These are phyloP conservation scores for Micropterix aruncella DNA, from an alignment of 2,888 invertebrate genomes.

Conservation along the genomic window DNA sequence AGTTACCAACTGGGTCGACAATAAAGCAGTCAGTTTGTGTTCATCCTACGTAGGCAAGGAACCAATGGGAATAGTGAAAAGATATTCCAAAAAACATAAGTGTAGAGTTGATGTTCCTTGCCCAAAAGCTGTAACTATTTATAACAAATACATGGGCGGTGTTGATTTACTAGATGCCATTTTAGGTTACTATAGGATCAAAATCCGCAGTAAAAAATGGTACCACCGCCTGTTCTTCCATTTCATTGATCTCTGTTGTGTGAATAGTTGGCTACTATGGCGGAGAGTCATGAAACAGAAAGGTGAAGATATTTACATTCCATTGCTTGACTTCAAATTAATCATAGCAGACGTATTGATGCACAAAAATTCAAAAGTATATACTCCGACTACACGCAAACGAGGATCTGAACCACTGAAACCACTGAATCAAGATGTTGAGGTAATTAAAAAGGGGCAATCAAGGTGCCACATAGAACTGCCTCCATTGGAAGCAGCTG, in stretches of 20 bases:
- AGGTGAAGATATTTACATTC: slow-evolving; percentile 9
- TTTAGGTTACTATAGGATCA: slow-evolving; percentile 15
- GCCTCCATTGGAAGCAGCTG: not conserved
- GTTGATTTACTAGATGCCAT: slow-evolving; percentile 13
- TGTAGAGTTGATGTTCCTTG: slow-evolving; percentile 11
- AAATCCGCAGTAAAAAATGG: slow-evolving; percentile 15
- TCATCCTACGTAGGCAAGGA: slow-evolving; percentile 14
- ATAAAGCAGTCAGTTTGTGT: slow-evolving; percentile 13
- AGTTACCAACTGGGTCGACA: slow-evolving; percentile 13
- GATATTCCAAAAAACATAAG: slow-evolving; percentile 12
- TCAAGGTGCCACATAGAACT: not conserved
- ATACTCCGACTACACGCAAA: not conserved
- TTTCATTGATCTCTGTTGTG: slow-evolving; percentile 12
- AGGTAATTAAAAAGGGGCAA: not conserved
- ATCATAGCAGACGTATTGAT: slow-evolving; percentile 7
- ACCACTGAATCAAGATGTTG: not conserved
- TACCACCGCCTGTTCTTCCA: slow-evolving; percentile 15
- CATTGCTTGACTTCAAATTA: slow-evolving; percentile 11
- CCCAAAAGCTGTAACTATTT: slow-evolving; percentile 12
- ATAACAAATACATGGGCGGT: slow-evolving; percentile 14
- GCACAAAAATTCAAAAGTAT: slow-evolving; percentile 2
- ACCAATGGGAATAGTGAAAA: slow-evolving; percentile 10
- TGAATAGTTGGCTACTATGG: slow-evolving; percentile 14
- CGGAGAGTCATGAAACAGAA: slow-evolving; percentile 11
- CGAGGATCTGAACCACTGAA: not conserved